A percentile compares a stretch with the other conserved stretches of the same genome.
Evolutionary conservation across 2,113 vertebrate genomes (phyloP).

Genomic region (Tonatia bakeri): DNA sequence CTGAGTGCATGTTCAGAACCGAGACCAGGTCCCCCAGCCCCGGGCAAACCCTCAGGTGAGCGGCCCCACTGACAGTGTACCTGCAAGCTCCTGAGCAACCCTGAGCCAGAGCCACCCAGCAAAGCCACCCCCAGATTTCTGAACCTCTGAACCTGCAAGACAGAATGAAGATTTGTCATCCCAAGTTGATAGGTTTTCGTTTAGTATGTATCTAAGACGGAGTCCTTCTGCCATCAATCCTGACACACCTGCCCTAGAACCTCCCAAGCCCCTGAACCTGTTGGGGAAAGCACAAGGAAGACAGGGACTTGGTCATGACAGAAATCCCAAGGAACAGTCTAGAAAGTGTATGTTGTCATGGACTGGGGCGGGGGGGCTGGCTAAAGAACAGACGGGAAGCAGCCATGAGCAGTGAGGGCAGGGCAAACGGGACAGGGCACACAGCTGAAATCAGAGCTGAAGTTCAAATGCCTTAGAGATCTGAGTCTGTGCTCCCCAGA

Average conservation of each 20-base stretch:
- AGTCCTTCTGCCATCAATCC: constrained; percentile 69
- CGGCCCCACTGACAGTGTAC: background rate
- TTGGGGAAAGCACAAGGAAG: background rate
- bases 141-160: background rate
- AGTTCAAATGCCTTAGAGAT: background rate
- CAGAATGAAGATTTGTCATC: background rate
- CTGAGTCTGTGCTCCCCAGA: too few relatives aligned
- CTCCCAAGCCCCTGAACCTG: background rate
- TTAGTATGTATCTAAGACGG: background rate
- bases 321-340: background rate
- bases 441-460: background rate
- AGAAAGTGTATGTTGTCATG: background rate
- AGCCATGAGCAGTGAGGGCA: background rate
- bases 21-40: background rate
- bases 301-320: background rate
- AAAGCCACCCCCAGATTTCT: background rate
- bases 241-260: background rate
- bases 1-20: background rate
- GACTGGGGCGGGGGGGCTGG: too few relatives aligned
- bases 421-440: too few relatives aligned
- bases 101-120: background rate
- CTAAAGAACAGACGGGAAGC: background rate
- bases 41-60: background rate
- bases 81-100: background rate
- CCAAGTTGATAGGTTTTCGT: background rate